Evolutionary conservation across 2,888 invertebrate species (phyloP), one percentile per base, ranked within the genome.

Genomic region (Elmis aenea): DNA sequence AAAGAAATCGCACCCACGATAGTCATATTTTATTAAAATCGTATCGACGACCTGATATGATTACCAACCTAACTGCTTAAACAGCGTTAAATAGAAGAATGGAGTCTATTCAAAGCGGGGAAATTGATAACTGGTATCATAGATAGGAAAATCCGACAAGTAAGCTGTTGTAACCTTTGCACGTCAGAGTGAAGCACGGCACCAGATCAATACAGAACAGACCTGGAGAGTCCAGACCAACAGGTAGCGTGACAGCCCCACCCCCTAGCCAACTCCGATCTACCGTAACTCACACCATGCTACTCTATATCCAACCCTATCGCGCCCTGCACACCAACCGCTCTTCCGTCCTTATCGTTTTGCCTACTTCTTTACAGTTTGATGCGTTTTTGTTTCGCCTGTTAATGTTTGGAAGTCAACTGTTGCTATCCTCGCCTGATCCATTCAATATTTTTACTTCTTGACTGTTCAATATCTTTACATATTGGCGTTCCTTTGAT

Each of bases 181-280:
- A 54, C 54, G 54, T 53, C 54, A 48, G 30, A 42, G 48, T 35
- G 38, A 42, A 42, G 37, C 42, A 42, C 42, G 26, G 42, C 48
- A 34, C 46, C 51, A 54, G 57, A 55, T 57, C 57, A 55, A 57
- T 57, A 57, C 53, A 43, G 47, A 51, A 55, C 54, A 54, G 54
- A 51, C 52, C 55, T 54, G 52, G 52, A 55, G 54, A 55, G 52
- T 42, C 42, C 50, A 54, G 56, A 58, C 56, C 57, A 58, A 56
- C 57, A 58, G 57, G 57, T 58, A 55, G 57, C 57, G 57, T 58
- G 56, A 58, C 56, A 55, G 45, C 45, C 41, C 42, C 48, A 42
- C 50, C 45, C 45, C 42, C 12, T 22, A 6, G 26, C 15, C 33
- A 15, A 39, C 43, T 39, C 46, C 35, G 35, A 40, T 35, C 31